Conservation (phyloP, 2,888 invertebrate species). For the Ormyrus rosae region DNA sequence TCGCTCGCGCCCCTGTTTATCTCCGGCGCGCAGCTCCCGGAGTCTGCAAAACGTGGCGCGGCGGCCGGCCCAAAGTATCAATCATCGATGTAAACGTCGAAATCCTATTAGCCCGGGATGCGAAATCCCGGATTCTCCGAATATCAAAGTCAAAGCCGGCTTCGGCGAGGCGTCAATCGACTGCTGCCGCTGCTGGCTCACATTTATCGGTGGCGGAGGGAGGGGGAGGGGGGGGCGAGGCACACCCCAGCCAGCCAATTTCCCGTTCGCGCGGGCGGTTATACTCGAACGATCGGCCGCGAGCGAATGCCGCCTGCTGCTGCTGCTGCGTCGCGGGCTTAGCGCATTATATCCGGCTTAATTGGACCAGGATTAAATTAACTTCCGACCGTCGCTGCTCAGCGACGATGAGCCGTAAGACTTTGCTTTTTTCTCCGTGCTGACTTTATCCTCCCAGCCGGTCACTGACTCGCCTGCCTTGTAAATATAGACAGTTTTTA, state of each 20-base stretch:
- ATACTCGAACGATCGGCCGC: neutral
- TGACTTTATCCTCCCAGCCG: too few relatives aligned
- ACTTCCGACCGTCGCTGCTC: slow-evolving; percentile 61
- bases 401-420: too few relatives aligned
- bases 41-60: too few relatives aligned
- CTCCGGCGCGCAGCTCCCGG: neutral
- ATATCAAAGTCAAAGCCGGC: slow-evolving; percentile 36
- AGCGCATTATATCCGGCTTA: slow-evolving; percentile 66
- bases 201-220: slow-evolving; percentile 12
- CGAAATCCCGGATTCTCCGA: slow-evolving; percentile 43
- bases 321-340: slow-evolving; percentile 54
- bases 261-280: slow-evolving; percentile 12
- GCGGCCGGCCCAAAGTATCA: slow-evolving; percentile 20
- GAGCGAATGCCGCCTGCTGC: neutral
- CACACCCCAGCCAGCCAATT: slow-evolving; percentile 21
- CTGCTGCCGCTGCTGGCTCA: neutral
- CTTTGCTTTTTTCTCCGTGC: too few relatives aligned
- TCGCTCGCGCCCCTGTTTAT: neutral
- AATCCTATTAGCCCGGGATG: slow-evolving; percentile 36
- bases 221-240: neutral
- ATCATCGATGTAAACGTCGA: slow-evolving; percentile 46
- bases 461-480: too few relatives aligned
- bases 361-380: slow-evolving; percentile 69
- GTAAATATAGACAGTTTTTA: too few relatives aligned
- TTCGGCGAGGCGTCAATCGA: neutral